phyloP scores from a whole-genome alignment of 2,888 invertebrate genomes.

The Physocephala rufipes region DNA sequence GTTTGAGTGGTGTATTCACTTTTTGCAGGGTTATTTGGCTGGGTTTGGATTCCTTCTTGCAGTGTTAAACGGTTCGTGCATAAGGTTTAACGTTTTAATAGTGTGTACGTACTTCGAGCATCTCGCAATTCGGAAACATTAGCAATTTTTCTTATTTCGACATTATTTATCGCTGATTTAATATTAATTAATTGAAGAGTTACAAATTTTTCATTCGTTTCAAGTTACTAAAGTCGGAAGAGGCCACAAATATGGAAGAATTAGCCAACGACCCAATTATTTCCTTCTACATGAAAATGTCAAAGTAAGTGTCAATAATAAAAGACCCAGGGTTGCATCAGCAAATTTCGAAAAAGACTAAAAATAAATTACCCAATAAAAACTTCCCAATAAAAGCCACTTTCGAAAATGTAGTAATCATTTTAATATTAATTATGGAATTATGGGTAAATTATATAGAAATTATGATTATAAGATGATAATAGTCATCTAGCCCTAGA shows the following conservation, averaged over 20 bases:
- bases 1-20: constrained; percentile 26
- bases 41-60: constrained; percentile 20
- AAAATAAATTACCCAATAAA: constrained; percentile 1
- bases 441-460: too few species aligned
- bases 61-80: constrained; percentile 33
- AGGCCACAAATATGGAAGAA: constrained; percentile 32
- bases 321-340: constrained; percentile 17
- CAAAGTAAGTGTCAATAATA: constrained; percentile 36
- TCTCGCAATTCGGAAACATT: not conserved
- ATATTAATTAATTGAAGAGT: too few species aligned
- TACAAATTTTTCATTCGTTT: too few species aligned
- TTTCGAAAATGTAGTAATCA: too few species aligned
- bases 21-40: not conserved
- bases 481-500: too few species aligned
- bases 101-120: constrained; percentile 13
- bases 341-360: constrained; percentile 15
- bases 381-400: too few species aligned
- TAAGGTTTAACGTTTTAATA: constrained; percentile 7
- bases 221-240: not conserved
- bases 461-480: too few species aligned
- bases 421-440: too few species aligned
- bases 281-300: constrained; percentile 39
- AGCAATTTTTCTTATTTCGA: not conserved
- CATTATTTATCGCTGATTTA: not conserved
- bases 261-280: constrained; percentile 40